phyloP scores from a whole-genome alignment of 23 tunicate genomes.

The Trididemnum nubilum region DNA sequence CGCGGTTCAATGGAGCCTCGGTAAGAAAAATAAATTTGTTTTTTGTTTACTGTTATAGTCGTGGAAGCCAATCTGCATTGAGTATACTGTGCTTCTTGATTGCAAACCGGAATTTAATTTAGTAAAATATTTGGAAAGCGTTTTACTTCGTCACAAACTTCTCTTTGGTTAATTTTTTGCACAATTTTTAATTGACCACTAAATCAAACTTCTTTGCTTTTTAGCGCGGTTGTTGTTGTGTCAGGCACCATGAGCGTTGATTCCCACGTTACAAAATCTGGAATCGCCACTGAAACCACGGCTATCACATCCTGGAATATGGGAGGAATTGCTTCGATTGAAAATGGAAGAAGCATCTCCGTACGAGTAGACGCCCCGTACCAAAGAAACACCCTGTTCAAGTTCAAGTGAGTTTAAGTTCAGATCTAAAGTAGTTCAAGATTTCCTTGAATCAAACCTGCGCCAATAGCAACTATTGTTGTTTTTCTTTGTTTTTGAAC shows the following conservation, averaged over 20 bases:
- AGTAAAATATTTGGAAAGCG: too few relatives aligned
- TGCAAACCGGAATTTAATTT: too few relatives aligned
- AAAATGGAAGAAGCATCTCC: slow-evolving; percentile 37
- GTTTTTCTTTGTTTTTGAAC: too few relatives aligned
- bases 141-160: too few relatives aligned
- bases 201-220: too few relatives aligned
- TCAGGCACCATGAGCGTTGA: slow-evolving; percentile 76
- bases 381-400: slow-evolving; percentile 60
- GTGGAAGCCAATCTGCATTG: too few relatives aligned
- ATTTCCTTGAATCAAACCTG: too few relatives aligned
- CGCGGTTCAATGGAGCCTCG: slow-evolving; percentile 6
- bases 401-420: slow-evolving; percentile 47
- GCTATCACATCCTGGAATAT: slow-evolving; percentile 57
- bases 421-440: neutral
- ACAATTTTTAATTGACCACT: too few relatives aligned
- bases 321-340: slow-evolving; percentile 45
- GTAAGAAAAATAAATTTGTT: neutral
- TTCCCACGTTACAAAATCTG: slow-evolving; percentile 60
- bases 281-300: slow-evolving; percentile 70
- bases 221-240: slow-evolving; percentile 82
- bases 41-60: neutral
- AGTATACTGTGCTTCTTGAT: too few relatives aligned
- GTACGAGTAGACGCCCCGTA: slow-evolving; percentile 66
- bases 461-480: too few relatives aligned
- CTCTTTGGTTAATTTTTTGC: too few relatives aligned